Conservation (phyloP, 2,113 vertebrate species). For the Phrynosoma blainvillii region DNA sequence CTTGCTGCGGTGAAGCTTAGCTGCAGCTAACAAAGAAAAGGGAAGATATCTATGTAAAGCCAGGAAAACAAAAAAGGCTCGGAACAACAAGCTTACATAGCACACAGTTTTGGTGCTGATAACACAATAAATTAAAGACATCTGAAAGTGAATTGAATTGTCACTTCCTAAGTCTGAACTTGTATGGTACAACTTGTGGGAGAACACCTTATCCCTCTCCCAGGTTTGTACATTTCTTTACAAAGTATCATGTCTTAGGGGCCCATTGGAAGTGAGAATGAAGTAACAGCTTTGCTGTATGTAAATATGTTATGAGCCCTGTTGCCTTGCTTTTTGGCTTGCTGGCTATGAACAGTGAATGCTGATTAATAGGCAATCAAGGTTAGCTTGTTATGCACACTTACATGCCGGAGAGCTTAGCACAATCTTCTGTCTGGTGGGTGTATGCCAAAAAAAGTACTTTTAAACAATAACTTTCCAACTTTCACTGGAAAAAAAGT, state of each 20-base stretch:
- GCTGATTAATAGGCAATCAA: slow-evolving; percentile 4
- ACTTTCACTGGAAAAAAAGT: not conserved
- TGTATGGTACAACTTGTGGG: not conserved
- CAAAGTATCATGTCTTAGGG: not conserved
- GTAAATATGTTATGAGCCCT: slow-evolving; percentile 2
- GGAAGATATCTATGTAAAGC: slow-evolving; percentile 9
- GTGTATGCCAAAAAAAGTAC: not conserved
- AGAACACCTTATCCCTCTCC: not conserved
- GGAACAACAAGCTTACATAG: slow-evolving; percentile 8
- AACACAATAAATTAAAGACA: not conserved
- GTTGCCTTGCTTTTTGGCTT: not conserved
- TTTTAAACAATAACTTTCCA: not conserved
- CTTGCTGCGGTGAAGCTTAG: slow-evolving; percentile 7
- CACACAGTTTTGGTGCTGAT: not conserved
- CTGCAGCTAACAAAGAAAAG: slow-evolving; percentile 9
- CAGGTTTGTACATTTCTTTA: not conserved
- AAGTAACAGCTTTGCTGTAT: slow-evolving; percentile 9
- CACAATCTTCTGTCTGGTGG: not conserved
- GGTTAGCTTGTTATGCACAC: not conserved
- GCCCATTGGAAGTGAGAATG: not conserved
- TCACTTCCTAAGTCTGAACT: not conserved
- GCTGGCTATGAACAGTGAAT: not conserved
- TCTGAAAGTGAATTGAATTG: slow-evolving; percentile 14
- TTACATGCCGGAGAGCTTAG: not conserved
- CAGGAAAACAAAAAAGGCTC: slow-evolving; percentile 3